phyloP scores from a whole-genome alignment of 1,140 invertebrate genomes.

The Drosophila repletoides region DNA sequence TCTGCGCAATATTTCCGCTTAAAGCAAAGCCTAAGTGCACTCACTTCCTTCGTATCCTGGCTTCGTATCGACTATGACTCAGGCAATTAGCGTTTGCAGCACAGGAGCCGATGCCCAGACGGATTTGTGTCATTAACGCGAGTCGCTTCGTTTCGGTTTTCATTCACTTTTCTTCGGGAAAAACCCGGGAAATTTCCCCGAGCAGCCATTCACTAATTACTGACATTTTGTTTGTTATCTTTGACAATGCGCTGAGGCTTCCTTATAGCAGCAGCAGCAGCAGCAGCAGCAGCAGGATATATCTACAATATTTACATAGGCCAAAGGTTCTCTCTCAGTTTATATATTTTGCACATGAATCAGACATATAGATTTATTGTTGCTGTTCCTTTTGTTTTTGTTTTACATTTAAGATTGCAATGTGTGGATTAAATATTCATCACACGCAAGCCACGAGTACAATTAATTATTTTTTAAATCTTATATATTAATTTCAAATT shows the following conservation, averaged over 20 bases:
- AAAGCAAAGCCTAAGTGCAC: constrained; percentile 57
- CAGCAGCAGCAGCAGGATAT: no score
- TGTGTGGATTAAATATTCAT: constrained; percentile 55
- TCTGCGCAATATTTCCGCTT: constrained; percentile 60
- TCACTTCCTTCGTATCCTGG: constrained; percentile 35
- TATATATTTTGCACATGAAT: constrained; percentile 67
- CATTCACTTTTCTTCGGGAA: constrained; percentile 68
- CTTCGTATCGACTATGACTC: constrained; percentile 50
- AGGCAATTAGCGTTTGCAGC: constrained; percentile 57
- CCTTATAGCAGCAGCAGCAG: no score
- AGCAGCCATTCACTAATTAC: constrained; percentile 64
- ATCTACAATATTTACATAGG: constrained; percentile 13
- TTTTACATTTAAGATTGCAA: constrained; percentile 53
- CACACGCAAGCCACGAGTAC: constrained; percentile 38
- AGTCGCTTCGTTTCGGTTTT: constrained; percentile 37
- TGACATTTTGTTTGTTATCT: constrained; percentile 64
- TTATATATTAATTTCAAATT: constrained; percentile 17
- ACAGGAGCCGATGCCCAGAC: constrained; percentile 41
- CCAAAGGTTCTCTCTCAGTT: constrained; percentile 2
- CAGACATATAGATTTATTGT: constrained; percentile 76
- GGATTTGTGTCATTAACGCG: constrained; percentile 72
- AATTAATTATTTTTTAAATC: constrained; percentile 18
- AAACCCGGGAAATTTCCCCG: constrained; percentile 59
- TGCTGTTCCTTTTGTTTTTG: constrained; percentile 44
- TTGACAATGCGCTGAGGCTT: constrained; percentile 54